Conservation (phyloP, 2,888 invertebrate genomes). For the Caenorhabditis sinica region DNA sequence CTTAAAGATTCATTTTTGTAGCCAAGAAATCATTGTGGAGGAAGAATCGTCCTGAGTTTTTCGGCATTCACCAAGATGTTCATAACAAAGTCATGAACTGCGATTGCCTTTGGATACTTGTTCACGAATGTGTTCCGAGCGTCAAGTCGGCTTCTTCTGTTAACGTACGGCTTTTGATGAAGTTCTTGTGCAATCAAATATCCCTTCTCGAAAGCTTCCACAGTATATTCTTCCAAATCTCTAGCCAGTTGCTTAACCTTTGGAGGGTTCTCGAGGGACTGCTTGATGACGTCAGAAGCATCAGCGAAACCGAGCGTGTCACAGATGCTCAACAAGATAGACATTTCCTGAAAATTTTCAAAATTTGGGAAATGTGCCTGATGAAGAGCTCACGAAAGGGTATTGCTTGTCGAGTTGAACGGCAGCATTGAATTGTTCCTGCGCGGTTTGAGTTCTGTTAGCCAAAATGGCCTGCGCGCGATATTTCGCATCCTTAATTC, state of each 20-base stretch:
- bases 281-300: constrained; percentile 17
- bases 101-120: constrained; percentile 39
- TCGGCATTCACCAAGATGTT: not conserved
- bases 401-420: constrained; percentile 18
- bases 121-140: constrained; percentile 17
- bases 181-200: constrained; percentile 35
- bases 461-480: constrained; percentile 39
- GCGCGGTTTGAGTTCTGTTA: constrained; percentile 21
- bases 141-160: not conserved
- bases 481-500: constrained; percentile 36
- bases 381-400: constrained; percentile 14
- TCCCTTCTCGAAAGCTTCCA: constrained; percentile 9
- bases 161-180: constrained; percentile 15
- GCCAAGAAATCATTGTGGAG: too few relatives aligned
- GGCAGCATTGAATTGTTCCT: constrained; percentile 30
- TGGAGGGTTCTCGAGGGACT: constrained; percentile 27
- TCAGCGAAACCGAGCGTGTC: constrained; percentile 12
- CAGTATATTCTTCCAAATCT: constrained; percentile 39
- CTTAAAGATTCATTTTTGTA: not conserved
- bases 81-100: constrained; percentile 31
- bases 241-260: constrained; percentile 23
- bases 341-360: constrained; percentile 49
- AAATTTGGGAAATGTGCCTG: too few relatives aligned
- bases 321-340: constrained; percentile 26
- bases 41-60: too few relatives aligned